Conservation (phyloP, 2,888 invertebrate genomes). For the Dicycla oo region DNA sequence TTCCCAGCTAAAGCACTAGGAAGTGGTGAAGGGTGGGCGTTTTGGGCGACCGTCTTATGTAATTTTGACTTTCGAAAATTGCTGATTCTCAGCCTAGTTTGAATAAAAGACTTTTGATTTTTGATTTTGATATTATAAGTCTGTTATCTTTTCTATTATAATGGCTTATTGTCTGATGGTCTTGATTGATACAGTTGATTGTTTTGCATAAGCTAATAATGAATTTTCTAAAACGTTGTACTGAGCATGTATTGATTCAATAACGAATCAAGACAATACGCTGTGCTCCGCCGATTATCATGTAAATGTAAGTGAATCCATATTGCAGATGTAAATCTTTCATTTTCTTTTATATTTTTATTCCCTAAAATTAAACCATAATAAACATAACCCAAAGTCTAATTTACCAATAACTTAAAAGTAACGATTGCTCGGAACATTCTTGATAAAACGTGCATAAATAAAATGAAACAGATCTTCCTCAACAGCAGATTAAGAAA, state of each 20-base stretch:
- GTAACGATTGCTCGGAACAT: neutral
- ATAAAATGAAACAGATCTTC: slow-evolving; percentile 34
- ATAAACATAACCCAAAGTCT: neutral
- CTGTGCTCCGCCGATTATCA: neutral
- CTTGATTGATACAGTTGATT: neutral
- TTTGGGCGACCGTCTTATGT: no score
- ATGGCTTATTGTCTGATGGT: neutral
- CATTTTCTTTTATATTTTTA: neutral
- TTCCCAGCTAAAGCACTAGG: no score
- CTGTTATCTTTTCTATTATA: neutral
- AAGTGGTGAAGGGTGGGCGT: no score
- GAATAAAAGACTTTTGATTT: no score
- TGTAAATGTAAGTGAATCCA: neutral
- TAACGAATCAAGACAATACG: no score
- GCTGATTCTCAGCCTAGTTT: no score
- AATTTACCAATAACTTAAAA: slow-evolving; percentile 10
- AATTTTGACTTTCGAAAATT: no score
- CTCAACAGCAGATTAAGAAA: slow-evolving; percentile 53
- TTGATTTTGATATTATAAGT: no score
- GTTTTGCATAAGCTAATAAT: neutral
- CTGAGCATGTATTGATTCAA: neutral
- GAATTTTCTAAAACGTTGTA: neutral
- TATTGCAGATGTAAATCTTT: neutral
- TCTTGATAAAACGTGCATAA: slow-evolving; percentile 26
- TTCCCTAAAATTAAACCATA: neutral